Base-by-base conservation (phyloP, 2,888 invertebrate species). In the Coleophora deauratella region DNA sequence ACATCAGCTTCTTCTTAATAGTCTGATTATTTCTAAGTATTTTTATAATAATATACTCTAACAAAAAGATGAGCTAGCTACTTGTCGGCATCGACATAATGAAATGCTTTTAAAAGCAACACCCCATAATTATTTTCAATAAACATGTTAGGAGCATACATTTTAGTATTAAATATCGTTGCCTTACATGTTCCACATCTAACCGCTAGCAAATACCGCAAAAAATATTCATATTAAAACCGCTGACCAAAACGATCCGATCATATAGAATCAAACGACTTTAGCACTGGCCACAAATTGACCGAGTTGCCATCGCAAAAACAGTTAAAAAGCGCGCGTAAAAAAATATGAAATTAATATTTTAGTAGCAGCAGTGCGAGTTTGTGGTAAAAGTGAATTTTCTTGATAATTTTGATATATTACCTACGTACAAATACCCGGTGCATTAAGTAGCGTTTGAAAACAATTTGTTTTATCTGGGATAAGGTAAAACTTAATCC, bases 91-190 rank as follows among this genome's bases (percentile, higher is more conserved):
- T 11, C 31, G 12, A 8, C 35, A 12, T 21, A 42, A 33, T 15
- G 15, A 34, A 42, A 33, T n/a, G n/a, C 12, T 31, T 37, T 12
- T 37, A 37, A 8, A 42, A n/a, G 27, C 37, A 28, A 37, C 9
- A 55, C 42, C 54, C 47, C 50, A 55, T 64, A 58, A 66, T 67
- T 65, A 59, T 51, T 54, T 55, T 54, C 55, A 61, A 62, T 62
- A 64, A 66, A 62, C 54, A 61, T 54, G 51, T 53, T 55, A 57
- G 57, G 57, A 60, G 57, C 59, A 55, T 49, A 50, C 39, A 49
- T 50, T 57, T 48, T 47, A 36, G 39, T 31, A 42, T 14, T 14
- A 15, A 27, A 30, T 35, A 28, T n/a, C 6, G 21, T 21, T 21
- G 21, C 21, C 21, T 6, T 3, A 21, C 3, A 4, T 14, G 35